These are phyloP conservation scores for Odobenus rosmarus DNA, from an alignment of 2,113 vertebrate species.

Conservation along the genomic window DNA sequence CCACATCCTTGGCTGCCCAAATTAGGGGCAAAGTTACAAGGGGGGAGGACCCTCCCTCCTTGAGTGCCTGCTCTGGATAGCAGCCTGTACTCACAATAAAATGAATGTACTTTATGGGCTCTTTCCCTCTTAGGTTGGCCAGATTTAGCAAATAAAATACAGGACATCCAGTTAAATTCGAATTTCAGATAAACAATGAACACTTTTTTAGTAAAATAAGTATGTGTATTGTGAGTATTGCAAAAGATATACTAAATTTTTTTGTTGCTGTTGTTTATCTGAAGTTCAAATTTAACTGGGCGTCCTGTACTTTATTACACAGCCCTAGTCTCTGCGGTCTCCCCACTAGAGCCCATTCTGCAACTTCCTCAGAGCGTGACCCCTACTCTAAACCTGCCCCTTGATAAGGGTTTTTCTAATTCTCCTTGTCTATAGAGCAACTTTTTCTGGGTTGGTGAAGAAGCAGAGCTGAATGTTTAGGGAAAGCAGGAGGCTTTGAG, in stretches of 20 bases:
- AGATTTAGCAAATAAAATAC: not conserved
- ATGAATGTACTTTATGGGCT: not conserved
- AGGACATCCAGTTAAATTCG: not conserved
- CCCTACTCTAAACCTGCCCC: not conserved
- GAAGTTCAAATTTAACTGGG: not conserved
- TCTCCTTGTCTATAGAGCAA: not conserved
- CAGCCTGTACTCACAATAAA: not conserved
- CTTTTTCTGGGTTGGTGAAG: not conserved
- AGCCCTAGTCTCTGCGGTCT: not conserved
- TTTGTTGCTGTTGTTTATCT: not conserved
- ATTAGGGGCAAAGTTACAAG: not conserved
- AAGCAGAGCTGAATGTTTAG: not conserved
- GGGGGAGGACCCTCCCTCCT: not conserved
- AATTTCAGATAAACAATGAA: conserved; percentile 17
- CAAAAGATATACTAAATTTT: not conserved
- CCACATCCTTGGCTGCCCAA: not conserved
- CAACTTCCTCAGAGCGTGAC: not conserved
- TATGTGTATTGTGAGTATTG: not conserved
- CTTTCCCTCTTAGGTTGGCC: not conserved
- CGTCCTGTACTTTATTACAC: not conserved
- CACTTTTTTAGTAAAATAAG: not conserved
- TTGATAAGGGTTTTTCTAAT: not conserved
- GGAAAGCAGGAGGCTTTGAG: not conserved
- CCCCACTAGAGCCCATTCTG: not conserved
- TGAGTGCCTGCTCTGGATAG: not conserved